Base-by-base conservation (phyloP, 2,797 vertebrate species). In the Pseudopleuronectes americanus region DNA sequence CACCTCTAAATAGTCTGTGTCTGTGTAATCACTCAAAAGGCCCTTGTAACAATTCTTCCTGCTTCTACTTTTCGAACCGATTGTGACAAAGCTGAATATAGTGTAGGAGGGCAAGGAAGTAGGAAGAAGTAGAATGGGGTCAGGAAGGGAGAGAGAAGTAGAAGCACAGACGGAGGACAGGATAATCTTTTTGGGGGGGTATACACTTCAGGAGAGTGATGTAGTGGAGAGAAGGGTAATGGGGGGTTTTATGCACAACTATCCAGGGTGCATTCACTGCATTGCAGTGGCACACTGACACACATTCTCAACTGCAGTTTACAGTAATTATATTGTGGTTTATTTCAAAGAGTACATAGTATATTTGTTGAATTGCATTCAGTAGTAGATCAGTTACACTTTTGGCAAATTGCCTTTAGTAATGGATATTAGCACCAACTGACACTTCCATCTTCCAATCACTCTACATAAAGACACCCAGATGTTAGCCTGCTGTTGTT, bases 261-360 rank as follows among this genome's bases (percentile, higher is more conserved):
- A 88, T 83, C 87, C 84, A 78, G 68, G 68, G 57, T 77, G 75
- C 85, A 81, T 84, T 80, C 79, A 77, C 88, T 85, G 87, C 84
- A 87, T 80, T 86, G 88, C 85, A 80, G 85, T 82, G 85, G 80
- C 66, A 79, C 65, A 87, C 83, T 84, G 81, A 86, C 86, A 83
- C 76, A 86, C 63, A 81, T 84, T 78, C 48, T 72, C 52, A 62
- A 8, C 71, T 59, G 26, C 43, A 54, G n/a, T 56, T 70, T 58
- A 57, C 31, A 33, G 0, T 8, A 10, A 45, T 13, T 43, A 16
- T 68, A 2, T 45, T 14, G 43, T 14, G 6, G 21, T 64, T 49
- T 76, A 19, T 62, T 66, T 65, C 16, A 23, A 57, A 65, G 2
- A 49, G 24, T 22, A 63, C 22, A 58, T 24, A 57, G 45, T 80